Evolutionary conservation across 2,113 vertebrate genomes (phyloP), one percentile per base, ranked within the genome.

Genomic region (Pterocles burchelli): DNA sequence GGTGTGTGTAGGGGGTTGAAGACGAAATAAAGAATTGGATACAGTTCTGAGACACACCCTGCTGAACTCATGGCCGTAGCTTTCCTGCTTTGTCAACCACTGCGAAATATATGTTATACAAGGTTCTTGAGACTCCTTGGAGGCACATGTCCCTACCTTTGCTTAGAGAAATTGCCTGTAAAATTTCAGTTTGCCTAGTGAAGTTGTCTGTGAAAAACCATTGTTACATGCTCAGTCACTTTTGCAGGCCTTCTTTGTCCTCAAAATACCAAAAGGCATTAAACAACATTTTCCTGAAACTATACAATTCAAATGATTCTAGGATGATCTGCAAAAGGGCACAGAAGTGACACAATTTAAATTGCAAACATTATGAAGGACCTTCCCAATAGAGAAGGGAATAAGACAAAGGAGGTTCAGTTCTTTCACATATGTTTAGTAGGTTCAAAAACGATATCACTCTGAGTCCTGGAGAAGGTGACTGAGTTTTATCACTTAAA

Each of bases 331-430:
- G 6, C 8, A 63, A 73, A 95, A 68, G 34, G 7, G 13, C 24
- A 26, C 10, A 34, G 7, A 67, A 75, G 9, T 20, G 15, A 36
- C 8, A 62, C 12, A 63, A 38, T 6, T 74, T 62, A 19, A 13
- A 49, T 71, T 54, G 22, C 15, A 67, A 63, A 33, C 17, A 46
- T 81, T 66, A 22, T 61, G 28, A 89, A 73, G 9, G 29, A 49
- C 9, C 6, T 78, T 75, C 33, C 11, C 26, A 46, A 8, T 17
- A 3, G 36, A 54, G 43, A 94, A 62, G 2, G 6, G 21, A 67
- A 41, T 6, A 82, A 61, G 36, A 31, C 18, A 63, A 54, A 71
- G 2, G 11, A 1, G 1, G 2, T 13, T 66, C 1, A 3, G 6
- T 73, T 34, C 15, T 76, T 91, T 72, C 33, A 22, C 5, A 3